Evolutionary conservation across 2,888 invertebrate species (phyloP), one percentile per base, ranked within the genome.

Genomic region (Notodonta ziczac): DNA sequence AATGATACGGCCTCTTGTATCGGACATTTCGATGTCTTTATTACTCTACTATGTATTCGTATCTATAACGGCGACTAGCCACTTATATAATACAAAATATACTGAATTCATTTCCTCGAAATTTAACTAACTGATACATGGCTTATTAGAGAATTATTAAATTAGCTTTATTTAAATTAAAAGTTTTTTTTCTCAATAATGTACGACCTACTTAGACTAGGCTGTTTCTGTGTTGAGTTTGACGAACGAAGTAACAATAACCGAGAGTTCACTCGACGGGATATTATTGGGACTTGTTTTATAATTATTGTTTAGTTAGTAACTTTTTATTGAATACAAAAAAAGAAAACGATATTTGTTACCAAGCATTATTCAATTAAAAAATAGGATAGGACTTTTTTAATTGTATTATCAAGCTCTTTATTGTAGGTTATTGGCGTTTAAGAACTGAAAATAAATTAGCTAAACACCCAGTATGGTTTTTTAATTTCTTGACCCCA

Each of bases 381-480:
- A 90, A 88, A 87, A 82, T 91, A 91, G 91, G 86, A 71, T 91
- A 91, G 88, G 84, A 81, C 81, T 91, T 93, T 93, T 93, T 93
- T 90, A 84, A 91, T 93, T 92, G 92, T 91, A 92, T 92, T 92
- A 92, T 92, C 91, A 90, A 88, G 93, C 93, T 93, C 93, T 93
- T 93, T 91, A 91, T 88, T 91, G 87, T 92, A 93, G 91, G 91
- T 90, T 91, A 92, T 89, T 90, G 91, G 93, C 93, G 91, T 90
- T 91, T 93, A 93, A 92, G 93, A 93, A 93, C 93, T 93, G 93
- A 93, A 88, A 93, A 93, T 91, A 92, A 93, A 93, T 86, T 92
- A 93, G 92, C 90, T 92, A 92, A 92, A 93, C 88, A 91, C 86
- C 84, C 83, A 81, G 69, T 73, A 68, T 71, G 57, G 57, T 70